These are phyloP conservation scores for Philopedon plagiatum DNA, from an alignment of 2,888 invertebrate species.

Conservation along the genomic window DNA sequence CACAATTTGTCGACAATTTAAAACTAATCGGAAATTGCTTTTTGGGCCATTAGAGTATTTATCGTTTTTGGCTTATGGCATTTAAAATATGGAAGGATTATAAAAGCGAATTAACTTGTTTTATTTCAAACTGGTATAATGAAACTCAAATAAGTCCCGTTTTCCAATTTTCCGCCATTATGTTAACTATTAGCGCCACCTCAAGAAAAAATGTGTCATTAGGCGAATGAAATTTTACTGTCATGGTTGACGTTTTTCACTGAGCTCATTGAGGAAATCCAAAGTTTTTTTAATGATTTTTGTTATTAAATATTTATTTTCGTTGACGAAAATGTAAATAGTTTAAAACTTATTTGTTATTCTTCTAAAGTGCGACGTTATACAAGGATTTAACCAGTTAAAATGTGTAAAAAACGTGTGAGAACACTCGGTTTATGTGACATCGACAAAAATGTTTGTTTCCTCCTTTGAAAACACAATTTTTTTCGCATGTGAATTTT, in stretches of 20 bases:
- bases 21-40: too few relatives aligned
- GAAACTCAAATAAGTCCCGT: too few relatives aligned
- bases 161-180: slow-evolving; percentile 2
- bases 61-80: not conserved
- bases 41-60: too few relatives aligned
- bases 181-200: slow-evolving; percentile 35
- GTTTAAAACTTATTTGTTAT: slow-evolving; percentile 24
- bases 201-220: slow-evolving; percentile 38
- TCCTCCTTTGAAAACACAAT: slow-evolving; percentile 37
- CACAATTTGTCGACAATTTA: too few relatives aligned
- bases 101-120: too few relatives aligned
- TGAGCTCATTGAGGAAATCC: slow-evolving; percentile 54
- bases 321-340: slow-evolving; percentile 46
- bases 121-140: too few relatives aligned
- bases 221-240: slow-evolving; percentile 54
- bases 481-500: slow-evolving; percentile 28
- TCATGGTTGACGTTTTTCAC: slow-evolving; percentile 61
- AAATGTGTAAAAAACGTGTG: slow-evolving; percentile 19
- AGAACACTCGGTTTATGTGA: slow-evolving; percentile 39
- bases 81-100: not conserved
- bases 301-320: slow-evolving; percentile 52
- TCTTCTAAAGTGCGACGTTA: slow-evolving; percentile 6
- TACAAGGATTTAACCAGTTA: slow-evolving; percentile 20
- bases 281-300: slow-evolving; percentile 46
- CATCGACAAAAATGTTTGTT: slow-evolving; percentile 46